These are phyloP conservation scores for Osedax frankpressi DNA, from an alignment of 2,888 invertebrate genomes.

Conservation along the genomic window DNA sequence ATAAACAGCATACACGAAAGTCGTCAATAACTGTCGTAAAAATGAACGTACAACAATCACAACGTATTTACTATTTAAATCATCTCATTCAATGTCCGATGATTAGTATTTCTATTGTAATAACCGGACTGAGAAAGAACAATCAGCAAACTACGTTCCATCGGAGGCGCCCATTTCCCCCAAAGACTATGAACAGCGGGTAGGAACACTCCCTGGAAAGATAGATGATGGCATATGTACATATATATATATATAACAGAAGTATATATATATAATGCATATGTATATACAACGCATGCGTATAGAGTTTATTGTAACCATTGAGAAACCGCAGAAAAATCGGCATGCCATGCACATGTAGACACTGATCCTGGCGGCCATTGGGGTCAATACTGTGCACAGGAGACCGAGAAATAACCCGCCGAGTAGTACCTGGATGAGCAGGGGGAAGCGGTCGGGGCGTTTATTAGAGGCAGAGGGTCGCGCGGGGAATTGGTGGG, in stretches of 20 bases:
- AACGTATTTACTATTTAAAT: too few relatives aligned
- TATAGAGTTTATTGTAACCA: too few relatives aligned
- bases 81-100: too few relatives aligned
- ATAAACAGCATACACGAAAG: not conserved
- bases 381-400: slow-evolving; percentile 22
- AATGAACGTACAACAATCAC: too few relatives aligned
- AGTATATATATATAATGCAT: too few relatives aligned
- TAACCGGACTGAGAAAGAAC: slow-evolving; percentile 23
- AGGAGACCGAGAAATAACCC: slow-evolving; percentile 19
- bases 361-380: slow-evolving; percentile 20
- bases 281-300: too few relatives aligned
- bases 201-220: slow-evolving; percentile 23
- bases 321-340: not conserved
- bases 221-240: too few relatives aligned
- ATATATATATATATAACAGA: too few relatives aligned
- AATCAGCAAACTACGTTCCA: slow-evolving; percentile 21
- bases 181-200: slow-evolving; percentile 23
- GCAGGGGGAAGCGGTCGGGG: too few relatives aligned
- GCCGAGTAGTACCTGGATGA: slow-evolving; percentile 20
- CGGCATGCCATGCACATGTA: not conserved
- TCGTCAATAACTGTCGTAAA: not conserved
- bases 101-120: too few relatives aligned
- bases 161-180: slow-evolving; percentile 25
- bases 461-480: too few relatives aligned
- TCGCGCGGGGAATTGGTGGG: too few relatives aligned